These are phyloP conservation scores for Tiliacea citrago DNA, from an alignment of 2,888 invertebrate genomes.

Conservation along the genomic window DNA sequence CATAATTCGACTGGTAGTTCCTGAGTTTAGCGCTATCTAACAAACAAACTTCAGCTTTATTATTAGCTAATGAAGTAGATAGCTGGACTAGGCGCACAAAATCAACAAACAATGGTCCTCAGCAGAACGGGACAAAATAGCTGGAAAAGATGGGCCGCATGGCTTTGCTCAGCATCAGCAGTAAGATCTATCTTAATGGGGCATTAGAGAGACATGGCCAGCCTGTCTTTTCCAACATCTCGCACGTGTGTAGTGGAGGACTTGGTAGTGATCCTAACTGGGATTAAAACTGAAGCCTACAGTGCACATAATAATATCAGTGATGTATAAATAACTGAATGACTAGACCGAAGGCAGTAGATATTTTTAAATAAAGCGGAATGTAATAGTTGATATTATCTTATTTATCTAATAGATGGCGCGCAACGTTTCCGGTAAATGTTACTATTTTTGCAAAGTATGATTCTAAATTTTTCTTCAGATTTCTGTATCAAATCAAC, in stretches of 20 bases:
- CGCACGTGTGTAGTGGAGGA: background rate
- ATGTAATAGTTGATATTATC: conserved; percentile 11
- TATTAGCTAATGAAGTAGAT: background rate
- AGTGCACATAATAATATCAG: conserved; percentile 9
- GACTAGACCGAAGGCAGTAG: conserved; percentile 41
- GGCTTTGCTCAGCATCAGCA: background rate
- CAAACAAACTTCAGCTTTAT: background rate
- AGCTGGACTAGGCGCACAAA: background rate
- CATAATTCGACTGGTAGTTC: no score
- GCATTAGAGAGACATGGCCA: background rate
- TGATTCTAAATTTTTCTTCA: background rate
- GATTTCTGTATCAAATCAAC: background rate
- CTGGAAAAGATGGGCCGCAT: background rate
- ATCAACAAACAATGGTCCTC: background rate
- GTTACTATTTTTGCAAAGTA: conserved; percentile 30
- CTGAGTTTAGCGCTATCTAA: no score
- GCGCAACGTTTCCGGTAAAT: conserved; percentile 49
- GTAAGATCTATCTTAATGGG: no score
- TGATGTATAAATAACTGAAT: conserved; percentile 41
- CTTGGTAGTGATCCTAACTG: background rate
- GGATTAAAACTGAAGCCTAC: background rate
- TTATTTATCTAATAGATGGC: conserved; percentile 60
- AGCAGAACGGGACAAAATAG: background rate
- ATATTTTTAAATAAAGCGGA: conserved; percentile 51
- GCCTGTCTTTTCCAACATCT: background rate